Conservation (phyloP, 2,113 vertebrate genomes). For the Grantiella picta region DNA sequence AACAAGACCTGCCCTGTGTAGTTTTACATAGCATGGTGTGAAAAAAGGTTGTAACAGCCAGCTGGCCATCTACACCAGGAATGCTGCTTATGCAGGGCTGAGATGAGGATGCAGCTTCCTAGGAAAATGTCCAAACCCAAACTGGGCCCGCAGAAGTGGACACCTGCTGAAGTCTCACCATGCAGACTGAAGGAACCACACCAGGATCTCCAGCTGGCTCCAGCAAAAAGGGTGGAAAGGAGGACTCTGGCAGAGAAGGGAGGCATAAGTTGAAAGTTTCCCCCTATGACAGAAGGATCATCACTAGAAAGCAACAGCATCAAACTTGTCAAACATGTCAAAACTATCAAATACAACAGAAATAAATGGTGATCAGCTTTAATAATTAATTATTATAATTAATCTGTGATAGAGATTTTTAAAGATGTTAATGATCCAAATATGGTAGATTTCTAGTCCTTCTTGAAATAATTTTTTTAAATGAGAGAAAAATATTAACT, state of each 20-base stretch:
- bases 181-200: not conserved
- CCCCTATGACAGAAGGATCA: not conserved
- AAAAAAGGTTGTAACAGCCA: conserved; percentile 12
- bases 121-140: not conserved
- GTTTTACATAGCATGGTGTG: conserved; percentile 22
- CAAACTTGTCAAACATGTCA: not conserved
- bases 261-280: not conserved
- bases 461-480: not conserved
- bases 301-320: not conserved
- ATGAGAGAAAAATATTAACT: not conserved
- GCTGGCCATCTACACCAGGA: not conserved
- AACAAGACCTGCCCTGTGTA: conserved; percentile 37
- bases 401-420: not conserved
- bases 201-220: not conserved
- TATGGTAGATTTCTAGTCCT: not conserved
- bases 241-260: not conserved
- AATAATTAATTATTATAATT: not conserved
- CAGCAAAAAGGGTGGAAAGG: not conserved
- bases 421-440: not conserved
- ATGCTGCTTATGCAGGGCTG: conserved; percentile 6
- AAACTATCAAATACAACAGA: not conserved
- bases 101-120: not conserved
- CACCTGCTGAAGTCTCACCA: not conserved
- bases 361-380: not conserved
- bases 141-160: not conserved